Conservation (phyloP, 2,888 invertebrate genomes). For the Agrotis ipsilon region DNA sequence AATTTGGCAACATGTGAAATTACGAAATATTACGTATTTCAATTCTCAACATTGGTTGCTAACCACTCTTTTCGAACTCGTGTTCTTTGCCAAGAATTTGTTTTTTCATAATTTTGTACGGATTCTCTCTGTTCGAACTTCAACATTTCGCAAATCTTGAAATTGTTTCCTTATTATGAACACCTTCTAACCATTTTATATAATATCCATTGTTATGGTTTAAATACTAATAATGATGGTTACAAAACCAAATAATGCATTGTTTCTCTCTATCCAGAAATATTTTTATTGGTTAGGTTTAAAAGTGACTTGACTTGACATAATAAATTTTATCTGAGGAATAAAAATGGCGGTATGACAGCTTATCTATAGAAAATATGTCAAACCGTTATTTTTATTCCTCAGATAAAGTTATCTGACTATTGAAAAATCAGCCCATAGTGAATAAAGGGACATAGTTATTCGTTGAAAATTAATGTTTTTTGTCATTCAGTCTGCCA, state of each 20-base stretch:
- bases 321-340: too few relatives aligned
- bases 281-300: background rate
- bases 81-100: background rate
- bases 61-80: background rate
- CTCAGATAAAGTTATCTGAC: too few relatives aligned
- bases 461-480: background rate
- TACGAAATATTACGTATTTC: too few relatives aligned
- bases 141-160: background rate
- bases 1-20: too few relatives aligned
- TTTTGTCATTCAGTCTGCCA: background rate
- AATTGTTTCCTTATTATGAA: background rate
- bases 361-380: too few relatives aligned
- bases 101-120: constrained; percentile 17
- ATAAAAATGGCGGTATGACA: too few relatives aligned
- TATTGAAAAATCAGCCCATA: too few relatives aligned
- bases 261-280: background rate
- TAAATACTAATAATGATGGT: background rate
- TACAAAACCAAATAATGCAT: too few relatives aligned
- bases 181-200: background rate
- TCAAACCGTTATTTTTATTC: too few relatives aligned
- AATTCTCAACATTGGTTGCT: background rate
- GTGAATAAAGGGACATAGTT: background rate
- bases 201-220: background rate
- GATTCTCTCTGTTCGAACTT: background rate
- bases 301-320: background rate